These are phyloP conservation scores for Leptinotarsa lineolata DNA, from an alignment of 1,140 invertebrate genomes.

Conservation along the genomic window DNA sequence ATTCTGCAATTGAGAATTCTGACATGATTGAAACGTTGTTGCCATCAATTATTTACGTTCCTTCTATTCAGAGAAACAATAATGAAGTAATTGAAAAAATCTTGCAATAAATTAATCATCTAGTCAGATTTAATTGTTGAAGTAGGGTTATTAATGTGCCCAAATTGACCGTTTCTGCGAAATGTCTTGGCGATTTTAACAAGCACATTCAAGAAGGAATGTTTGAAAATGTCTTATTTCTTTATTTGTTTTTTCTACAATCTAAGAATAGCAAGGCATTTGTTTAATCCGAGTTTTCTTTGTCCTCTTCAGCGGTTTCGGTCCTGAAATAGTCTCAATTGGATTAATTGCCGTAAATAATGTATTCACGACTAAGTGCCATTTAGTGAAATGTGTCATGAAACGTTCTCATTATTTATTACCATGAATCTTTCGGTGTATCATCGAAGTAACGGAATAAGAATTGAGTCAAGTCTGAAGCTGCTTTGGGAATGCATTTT, in stretches of 20 bases:
- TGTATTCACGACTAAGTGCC: background rate
- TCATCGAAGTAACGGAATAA: too few species aligned
- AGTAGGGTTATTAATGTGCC: background rate
- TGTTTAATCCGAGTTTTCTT: background rate
- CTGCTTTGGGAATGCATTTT: too few species aligned
- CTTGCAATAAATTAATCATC: background rate
- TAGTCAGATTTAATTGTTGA: background rate
- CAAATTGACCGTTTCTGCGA: background rate
- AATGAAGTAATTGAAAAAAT: background rate
- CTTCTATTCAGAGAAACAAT: background rate
- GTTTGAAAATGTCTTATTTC: background rate
- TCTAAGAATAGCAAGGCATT: constrained; percentile 3
- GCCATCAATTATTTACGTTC: background rate
- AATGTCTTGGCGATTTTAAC: background rate
- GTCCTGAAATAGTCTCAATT: background rate
- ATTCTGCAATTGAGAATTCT: too few species aligned
- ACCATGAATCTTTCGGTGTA: background rate
- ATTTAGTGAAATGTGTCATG: background rate
- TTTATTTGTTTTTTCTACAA: background rate
- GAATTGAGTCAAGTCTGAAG: too few species aligned
- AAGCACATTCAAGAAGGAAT: background rate
- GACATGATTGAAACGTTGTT: background rate
- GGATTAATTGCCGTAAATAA: background rate
- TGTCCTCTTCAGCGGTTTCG: constrained; percentile 1
- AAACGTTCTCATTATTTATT: background rate